phyloP scores from a whole-genome alignment of 1,140 invertebrate genomes.

The Cydia strobilella region DNA sequence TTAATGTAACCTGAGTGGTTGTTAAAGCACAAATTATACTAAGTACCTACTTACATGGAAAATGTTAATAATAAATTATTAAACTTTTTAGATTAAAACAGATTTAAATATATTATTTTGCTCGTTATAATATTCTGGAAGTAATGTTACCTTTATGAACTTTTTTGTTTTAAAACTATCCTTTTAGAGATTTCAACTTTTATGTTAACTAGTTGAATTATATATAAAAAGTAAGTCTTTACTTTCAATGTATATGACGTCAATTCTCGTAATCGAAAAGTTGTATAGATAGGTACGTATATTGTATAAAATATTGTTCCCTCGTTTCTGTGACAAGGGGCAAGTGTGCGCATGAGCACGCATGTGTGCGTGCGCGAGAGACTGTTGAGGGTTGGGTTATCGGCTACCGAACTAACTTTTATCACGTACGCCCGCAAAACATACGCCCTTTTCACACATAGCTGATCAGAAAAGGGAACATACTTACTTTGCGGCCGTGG shows the following conservation, averaged over 20 bases:
- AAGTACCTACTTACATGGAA: slow-evolving; percentile 41
- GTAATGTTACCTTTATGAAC: slow-evolving; percentile 31
- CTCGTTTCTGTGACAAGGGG: slow-evolving; percentile 34
- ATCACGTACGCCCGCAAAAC: neutral
- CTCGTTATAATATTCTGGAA: slow-evolving; percentile 43
- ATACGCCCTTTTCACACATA: neutral
- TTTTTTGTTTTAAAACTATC: slow-evolving; percentile 29
- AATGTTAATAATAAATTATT: slow-evolving; percentile 43
- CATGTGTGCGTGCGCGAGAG: slow-evolving; percentile 65
- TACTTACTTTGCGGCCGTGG: neutral
- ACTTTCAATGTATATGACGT: slow-evolving; percentile 67
- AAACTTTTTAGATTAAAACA: slow-evolving; percentile 40
- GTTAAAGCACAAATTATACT: slow-evolving; percentile 46
- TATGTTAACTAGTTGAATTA: slow-evolving; percentile 52
- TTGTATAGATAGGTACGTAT: slow-evolving; percentile 52
- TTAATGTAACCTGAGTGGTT: slow-evolving; percentile 44
- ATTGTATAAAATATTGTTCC: slow-evolving; percentile 51
- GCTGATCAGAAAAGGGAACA: neutral
- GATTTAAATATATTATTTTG: slow-evolving; percentile 40
- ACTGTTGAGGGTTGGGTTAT: slow-evolving; percentile 49
- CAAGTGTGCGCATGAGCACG: slow-evolving; percentile 59
- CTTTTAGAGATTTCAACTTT: slow-evolving; percentile 35
- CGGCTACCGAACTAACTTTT: neutral
- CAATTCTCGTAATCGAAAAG: slow-evolving; percentile 68
- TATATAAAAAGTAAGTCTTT: slow-evolving; percentile 60